These are phyloP conservation scores for Clarias gariepinus DNA, from an alignment of 2,113 vertebrate species.

Conservation along the genomic window DNA sequence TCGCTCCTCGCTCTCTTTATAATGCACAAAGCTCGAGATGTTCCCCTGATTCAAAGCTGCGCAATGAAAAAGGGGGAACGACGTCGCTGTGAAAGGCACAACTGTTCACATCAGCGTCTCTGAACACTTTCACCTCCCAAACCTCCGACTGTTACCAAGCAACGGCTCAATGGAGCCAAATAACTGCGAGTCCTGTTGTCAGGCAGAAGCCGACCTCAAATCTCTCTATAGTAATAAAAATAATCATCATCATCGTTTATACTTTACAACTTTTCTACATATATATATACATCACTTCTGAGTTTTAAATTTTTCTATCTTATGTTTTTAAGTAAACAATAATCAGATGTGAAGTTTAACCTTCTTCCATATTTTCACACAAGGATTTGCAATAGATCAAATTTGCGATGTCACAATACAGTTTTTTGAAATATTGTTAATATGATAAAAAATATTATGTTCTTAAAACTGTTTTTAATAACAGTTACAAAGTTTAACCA, in stretches of 20 bases:
- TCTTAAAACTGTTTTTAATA: too few species aligned
- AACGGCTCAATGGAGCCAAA: constrained; percentile 55
- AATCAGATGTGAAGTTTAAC: too few species aligned
- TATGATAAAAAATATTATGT: too few species aligned
- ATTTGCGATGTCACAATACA: too few species aligned
- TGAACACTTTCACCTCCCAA: constrained; percentile 54
- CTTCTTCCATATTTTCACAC: too few species aligned
- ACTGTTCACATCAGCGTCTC: constrained; percentile 37
- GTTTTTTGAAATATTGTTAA: too few species aligned
- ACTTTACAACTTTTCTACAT: neutral
- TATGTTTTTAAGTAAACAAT: too few species aligned
- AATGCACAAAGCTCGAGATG: constrained; percentile 13
- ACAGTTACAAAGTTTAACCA: too few species aligned
- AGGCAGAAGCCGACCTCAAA: constrained; percentile 52
- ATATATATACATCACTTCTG: too few species aligned
- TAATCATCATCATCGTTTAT: neutral
- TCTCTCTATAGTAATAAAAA: constrained; percentile 30
- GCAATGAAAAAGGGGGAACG: constrained; percentile 1
- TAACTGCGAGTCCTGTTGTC: constrained; percentile 55
- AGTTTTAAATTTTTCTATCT: too few species aligned
- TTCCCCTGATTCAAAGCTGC: constrained; percentile 9
- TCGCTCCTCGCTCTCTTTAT: neutral
- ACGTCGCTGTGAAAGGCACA: constrained; percentile 32
- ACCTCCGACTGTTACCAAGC: constrained; percentile 59
- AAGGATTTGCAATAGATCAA: too few species aligned